phyloP scores from a whole-genome alignment of 1,140 invertebrate genomes.

The Hesperophylax magnus region DNA sequence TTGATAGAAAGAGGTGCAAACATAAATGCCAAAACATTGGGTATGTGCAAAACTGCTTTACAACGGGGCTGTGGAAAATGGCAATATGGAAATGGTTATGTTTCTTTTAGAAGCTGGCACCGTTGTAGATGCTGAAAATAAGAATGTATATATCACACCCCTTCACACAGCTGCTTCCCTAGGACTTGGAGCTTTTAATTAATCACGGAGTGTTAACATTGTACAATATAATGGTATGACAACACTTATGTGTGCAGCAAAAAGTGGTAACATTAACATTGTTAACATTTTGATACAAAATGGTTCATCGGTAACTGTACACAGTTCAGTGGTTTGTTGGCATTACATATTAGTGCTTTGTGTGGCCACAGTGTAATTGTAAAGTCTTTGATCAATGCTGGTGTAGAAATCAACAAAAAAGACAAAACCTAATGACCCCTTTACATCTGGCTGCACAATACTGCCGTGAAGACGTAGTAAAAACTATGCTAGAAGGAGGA shows the following conservation, averaged over 20 bases:
- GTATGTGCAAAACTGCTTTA: not conserved
- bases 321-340: not conserved
- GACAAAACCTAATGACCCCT: not conserved
- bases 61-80: not conserved
- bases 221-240: not conserved
- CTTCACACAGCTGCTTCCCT: not conserved
- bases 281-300: not conserved
- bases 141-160: not conserved
- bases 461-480: not conserved
- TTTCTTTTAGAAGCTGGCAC: not conserved
- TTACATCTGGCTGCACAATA: conserved; percentile 5
- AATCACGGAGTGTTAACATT: not conserved
- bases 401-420: not conserved
- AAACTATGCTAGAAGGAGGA: not conserved
- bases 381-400: not conserved
- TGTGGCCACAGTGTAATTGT: not conserved
- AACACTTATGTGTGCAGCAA: not conserved
- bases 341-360: not conserved
- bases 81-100: not conserved
- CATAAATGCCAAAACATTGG: not conserved
- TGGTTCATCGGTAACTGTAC: not conserved
- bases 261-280: not conserved
- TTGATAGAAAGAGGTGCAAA: not conserved
- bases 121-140: not conserved
- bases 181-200: not conserved